These are phyloP conservation scores for Limnephilus marmoratus DNA, from an alignment of 2,888 invertebrate species.

Conservation along the genomic window DNA sequence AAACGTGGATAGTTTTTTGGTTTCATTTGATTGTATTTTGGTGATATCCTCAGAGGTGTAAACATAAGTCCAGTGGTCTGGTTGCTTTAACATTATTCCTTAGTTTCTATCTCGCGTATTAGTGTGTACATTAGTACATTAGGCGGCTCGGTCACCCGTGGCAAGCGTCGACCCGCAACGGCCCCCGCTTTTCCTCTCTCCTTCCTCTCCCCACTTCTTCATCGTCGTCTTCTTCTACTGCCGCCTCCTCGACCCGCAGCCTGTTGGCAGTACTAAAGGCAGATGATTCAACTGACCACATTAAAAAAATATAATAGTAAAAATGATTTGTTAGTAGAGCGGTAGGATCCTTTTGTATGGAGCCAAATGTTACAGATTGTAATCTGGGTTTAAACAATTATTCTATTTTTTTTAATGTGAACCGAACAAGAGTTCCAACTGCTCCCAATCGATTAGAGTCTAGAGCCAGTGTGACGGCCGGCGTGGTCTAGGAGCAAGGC, in stretches of 20 bases:
- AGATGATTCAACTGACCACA: neutral
- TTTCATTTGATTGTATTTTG: too few relatives aligned
- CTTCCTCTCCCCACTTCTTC: neutral
- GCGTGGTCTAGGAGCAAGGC: too few relatives aligned
- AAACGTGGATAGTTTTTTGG: too few relatives aligned
- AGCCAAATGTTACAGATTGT: too few relatives aligned
- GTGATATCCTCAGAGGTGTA: neutral
- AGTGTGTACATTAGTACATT: slow-evolving; percentile 41
- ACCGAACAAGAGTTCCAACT: too few relatives aligned
- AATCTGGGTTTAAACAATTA: too few relatives aligned
- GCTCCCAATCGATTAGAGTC: too few relatives aligned
- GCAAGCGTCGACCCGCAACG: slow-evolving; percentile 58
- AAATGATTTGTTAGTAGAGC: too few relatives aligned
- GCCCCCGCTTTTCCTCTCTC: neutral
- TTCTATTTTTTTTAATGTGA: too few relatives aligned
- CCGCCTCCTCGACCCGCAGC: neutral
- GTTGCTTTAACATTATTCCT: neutral
- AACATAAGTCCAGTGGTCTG: neutral
- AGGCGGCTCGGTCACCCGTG: slow-evolving; percentile 59
- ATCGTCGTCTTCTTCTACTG: neutral
- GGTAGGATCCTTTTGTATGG: too few relatives aligned
- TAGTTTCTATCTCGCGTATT: neutral
- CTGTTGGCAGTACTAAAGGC: neutral
- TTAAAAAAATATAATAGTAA: too few relatives aligned
- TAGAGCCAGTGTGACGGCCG: too few relatives aligned